Conservation (phyloP, 2,113 vertebrate genomes). For the Microcebus murinus region DNA sequence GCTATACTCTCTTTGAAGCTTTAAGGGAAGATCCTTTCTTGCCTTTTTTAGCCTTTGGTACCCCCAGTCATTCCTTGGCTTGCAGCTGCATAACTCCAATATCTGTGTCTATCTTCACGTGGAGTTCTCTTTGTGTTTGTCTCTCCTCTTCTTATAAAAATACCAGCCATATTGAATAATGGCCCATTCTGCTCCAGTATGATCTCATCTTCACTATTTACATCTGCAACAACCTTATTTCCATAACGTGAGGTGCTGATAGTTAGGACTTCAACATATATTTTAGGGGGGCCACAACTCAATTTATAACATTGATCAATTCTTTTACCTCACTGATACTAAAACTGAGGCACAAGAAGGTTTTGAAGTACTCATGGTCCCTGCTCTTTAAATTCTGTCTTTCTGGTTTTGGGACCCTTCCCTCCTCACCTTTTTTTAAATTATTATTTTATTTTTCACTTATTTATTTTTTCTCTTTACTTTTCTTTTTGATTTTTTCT, state of each 20-base stretch:
- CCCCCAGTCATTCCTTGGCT: background rate
- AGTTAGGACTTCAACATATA: background rate
- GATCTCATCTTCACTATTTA: background rate
- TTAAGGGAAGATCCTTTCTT: background rate
- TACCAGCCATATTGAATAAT: background rate
- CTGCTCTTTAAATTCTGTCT: background rate
- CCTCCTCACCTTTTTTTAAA: background rate
- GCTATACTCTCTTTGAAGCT: background rate
- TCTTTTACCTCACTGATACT: background rate
- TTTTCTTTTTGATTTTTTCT: too few species aligned
- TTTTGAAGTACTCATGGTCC: background rate
- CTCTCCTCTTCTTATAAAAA: constrained; percentile 10
- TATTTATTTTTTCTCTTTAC: too few species aligned
- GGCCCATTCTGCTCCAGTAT: background rate
- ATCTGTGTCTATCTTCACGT: background rate
- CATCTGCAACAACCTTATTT: background rate
- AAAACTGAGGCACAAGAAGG: background rate
- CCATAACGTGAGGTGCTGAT: background rate
- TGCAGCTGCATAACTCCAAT: background rate
- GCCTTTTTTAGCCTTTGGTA: background rate
- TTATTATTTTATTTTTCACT: too few species aligned
- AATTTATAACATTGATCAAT: background rate
- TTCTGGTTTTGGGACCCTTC: background rate
- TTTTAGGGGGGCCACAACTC: background rate
- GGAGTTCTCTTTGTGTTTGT: background rate